Base-by-base conservation (phyloP, 2,797 vertebrate species). In the Saxicola maurus region DNA sequence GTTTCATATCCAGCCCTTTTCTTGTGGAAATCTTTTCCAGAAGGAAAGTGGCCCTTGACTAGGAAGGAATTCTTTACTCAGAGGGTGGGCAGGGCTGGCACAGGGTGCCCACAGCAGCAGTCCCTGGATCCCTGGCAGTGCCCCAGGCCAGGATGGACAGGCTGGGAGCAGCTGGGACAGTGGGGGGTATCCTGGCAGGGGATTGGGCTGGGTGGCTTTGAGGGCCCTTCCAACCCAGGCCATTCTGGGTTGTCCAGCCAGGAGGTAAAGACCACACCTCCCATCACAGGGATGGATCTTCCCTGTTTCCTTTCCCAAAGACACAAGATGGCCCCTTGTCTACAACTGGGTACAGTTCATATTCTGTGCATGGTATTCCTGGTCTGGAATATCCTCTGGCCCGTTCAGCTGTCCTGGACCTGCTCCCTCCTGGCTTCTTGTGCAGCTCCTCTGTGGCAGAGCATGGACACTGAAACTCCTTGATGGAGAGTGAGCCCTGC, bases 271-370 rank as follows among this genome's bases (percentile, higher is more conserved):
- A 24, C 25, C 52, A 42, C 28, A 31, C 4, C 2, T 74, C 33
- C 33, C 19, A 24, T 5, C 20, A 19, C 31, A 35, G 9, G 43
- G 61, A 35, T 19, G 19, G 6, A 21, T 33, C 13, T 43, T 72
- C 40, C 33, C 38, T 14, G 4, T 67, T 82, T 59, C 73, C 60
- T 42, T 67, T 37, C 13, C 51, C 21, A 20, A 69, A 53, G 25
- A 19, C 20, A n/a, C 0, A 2, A 57, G 20, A 25, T 17, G 2
- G 35, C 13, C 9, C 21, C 21, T n/a, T 69, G 37, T 13, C 24
- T 7, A 42, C 20, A 66, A 1, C 28, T 17, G 52, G 21, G 14
- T 13, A n/a, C 5, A 62, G 25, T 45, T 67, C 20, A 52, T 21
- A 8, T 10, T 17, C 62, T 38, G 38, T 31, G 46, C 16, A 14